These are phyloP conservation scores for Clarias pachynema DNA, from an alignment of 2,797 vertebrate genomes.

Conservation along the genomic window DNA sequence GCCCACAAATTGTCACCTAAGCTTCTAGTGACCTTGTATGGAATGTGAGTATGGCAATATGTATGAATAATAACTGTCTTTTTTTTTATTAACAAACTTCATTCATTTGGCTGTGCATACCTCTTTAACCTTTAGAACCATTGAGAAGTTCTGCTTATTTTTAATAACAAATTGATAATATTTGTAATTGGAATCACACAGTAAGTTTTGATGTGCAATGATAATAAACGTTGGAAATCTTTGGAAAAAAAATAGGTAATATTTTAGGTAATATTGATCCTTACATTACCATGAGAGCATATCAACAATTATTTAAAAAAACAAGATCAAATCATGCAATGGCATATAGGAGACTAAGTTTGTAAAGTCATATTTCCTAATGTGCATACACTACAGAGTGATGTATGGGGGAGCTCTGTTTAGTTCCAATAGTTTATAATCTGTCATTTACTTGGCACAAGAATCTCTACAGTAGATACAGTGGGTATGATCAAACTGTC, in stretches of 20 bases:
- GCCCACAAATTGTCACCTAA: background rate
- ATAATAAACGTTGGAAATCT: background rate
- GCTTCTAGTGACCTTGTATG: background rate
- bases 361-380: background rate
- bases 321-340: background rate
- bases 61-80: slow-evolving; percentile 18
- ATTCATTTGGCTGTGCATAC: background rate
- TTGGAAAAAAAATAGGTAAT: background rate
- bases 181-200: background rate
- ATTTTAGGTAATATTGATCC: background rate
- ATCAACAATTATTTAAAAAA: background rate
- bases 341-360: background rate
- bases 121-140: background rate
- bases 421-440: background rate
- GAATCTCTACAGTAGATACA: background rate
- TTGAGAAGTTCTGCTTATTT: background rate
- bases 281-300: background rate
- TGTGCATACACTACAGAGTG: background rate
- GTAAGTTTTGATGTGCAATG: background rate
- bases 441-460: background rate
- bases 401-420: background rate
- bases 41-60: background rate
- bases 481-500: background rate
- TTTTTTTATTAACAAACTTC: too few species aligned
- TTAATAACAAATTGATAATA: background rate